phyloP scores from a whole-genome alignment of 2,888 invertebrate genomes.

The Artemia sp. region DNA sequence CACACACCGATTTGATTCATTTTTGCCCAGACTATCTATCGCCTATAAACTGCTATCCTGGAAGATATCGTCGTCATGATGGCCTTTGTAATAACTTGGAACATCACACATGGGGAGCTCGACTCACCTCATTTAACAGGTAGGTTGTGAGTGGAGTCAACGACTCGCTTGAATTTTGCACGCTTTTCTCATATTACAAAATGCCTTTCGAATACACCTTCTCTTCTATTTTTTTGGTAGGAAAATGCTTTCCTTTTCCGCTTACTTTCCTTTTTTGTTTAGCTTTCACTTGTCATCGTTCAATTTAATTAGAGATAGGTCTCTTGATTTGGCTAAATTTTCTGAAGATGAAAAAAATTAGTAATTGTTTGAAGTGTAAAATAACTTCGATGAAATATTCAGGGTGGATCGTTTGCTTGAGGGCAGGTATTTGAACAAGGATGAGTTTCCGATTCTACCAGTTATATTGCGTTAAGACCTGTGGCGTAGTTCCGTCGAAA shows the following conservation, averaged over 20 bases:
- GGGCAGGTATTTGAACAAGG: too few relatives aligned
- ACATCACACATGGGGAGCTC: constrained; percentile 76
- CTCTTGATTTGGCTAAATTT: too few relatives aligned
- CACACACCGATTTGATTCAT: constrained; percentile 64
- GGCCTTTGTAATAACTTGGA: constrained; percentile 74
- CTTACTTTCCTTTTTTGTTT: too few relatives aligned
- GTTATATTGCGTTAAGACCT: too few relatives aligned
- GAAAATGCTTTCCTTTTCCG: neutral
- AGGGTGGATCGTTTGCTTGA: too few relatives aligned
- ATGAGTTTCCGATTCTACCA: too few relatives aligned
- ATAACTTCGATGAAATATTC: too few relatives aligned
- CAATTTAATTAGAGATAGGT: too few relatives aligned
- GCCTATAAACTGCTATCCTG: constrained; percentile 69
- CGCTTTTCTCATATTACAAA: neutral
- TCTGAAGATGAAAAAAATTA: too few relatives aligned
- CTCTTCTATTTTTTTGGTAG: neutral
- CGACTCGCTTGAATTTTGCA: neutral
- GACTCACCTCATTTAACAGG: constrained; percentile 67
- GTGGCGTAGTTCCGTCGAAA: too few relatives aligned
- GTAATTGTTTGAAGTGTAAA: too few relatives aligned
- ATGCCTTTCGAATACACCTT: neutral
- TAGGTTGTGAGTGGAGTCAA: constrained; percentile 29
- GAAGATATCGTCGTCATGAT: constrained; percentile 68
- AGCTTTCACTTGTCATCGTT: too few relatives aligned
- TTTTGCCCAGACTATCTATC: constrained; percentile 72